phyloP scores from a whole-genome alignment of 2,888 invertebrate genomes.

The Clanis bilineata region DNA sequence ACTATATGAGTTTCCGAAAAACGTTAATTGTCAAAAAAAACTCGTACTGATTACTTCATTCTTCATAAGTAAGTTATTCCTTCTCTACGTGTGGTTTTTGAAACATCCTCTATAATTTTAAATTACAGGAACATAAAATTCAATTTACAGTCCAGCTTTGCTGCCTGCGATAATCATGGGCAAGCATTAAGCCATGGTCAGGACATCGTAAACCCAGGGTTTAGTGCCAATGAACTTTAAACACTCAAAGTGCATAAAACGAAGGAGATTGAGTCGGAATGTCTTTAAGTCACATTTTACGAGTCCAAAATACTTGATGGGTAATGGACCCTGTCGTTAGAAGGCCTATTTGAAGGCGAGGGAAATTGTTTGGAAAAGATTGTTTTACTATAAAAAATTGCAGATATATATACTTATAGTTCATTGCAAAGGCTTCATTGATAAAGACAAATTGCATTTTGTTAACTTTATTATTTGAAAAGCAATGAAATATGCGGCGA shows the following conservation, averaged over 20 bases:
- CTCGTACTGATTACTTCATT: too few relatives aligned
- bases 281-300: constrained; percentile 5
- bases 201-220: background rate
- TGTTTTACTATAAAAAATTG: too few relatives aligned
- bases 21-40: too few relatives aligned
- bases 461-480: too few relatives aligned
- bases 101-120: background rate
- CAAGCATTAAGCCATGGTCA: background rate
- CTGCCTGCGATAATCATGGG: background rate
- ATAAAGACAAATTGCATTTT: too few relatives aligned
- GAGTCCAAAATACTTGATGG: constrained; percentile 1
- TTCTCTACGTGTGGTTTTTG: too few relatives aligned
- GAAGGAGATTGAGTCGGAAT: background rate
- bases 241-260: constrained; percentile 10
- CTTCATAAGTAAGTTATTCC: too few relatives aligned
- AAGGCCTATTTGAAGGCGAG: background rate
- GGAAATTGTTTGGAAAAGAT: too few relatives aligned
- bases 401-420: too few relatives aligned
- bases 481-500: too few relatives aligned
- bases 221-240: constrained; percentile 12
- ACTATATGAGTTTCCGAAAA: too few relatives aligned
- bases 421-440: too few relatives aligned
- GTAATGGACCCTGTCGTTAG: background rate
- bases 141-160: background rate
- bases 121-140: background rate